These are phyloP conservation scores for Megatriorchis doriae DNA, from an alignment of 2,113 vertebrate species.

Conservation along the genomic window DNA sequence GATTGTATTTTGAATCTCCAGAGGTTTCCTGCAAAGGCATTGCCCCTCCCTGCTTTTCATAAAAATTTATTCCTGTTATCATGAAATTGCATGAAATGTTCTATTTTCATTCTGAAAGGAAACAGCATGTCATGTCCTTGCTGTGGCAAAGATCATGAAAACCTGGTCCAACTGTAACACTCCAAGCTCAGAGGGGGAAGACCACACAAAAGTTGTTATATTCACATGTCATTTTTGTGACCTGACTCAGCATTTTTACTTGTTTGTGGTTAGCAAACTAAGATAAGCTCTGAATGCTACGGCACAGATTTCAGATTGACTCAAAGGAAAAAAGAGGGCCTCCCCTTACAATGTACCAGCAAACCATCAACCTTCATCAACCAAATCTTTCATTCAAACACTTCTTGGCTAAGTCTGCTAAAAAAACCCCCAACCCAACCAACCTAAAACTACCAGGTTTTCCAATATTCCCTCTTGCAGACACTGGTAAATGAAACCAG, in stretches of 20 bases:
- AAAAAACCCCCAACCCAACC: background rate
- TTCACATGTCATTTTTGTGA: background rate
- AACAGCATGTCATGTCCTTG: background rate
- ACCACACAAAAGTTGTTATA: background rate
- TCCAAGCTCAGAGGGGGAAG: background rate
- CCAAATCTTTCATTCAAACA: background rate
- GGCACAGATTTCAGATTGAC: background rate
- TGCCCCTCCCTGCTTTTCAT: background rate
- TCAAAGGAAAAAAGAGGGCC: no score
- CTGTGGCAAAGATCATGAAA: background rate
- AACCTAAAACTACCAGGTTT: background rate
- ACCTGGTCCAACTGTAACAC: no score
- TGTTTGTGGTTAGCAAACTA: background rate
- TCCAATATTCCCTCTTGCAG: background rate
- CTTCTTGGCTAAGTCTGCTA: background rate
- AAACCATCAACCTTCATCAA: background rate
- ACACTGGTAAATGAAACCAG: background rate
- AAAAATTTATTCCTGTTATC: background rate
- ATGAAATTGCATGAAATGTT: background rate
- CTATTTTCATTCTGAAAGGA: background rate
- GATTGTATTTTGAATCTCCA: background rate
- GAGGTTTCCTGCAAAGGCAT: background rate
- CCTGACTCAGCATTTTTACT: background rate
- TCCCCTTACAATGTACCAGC: background rate
- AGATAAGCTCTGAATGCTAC: background rate